Percentiles rank a stretch among this genome's conserved stretches.
Conservation (phyloP, 1,140 invertebrate genomes). For the Neuroterus valhalla region DNA sequence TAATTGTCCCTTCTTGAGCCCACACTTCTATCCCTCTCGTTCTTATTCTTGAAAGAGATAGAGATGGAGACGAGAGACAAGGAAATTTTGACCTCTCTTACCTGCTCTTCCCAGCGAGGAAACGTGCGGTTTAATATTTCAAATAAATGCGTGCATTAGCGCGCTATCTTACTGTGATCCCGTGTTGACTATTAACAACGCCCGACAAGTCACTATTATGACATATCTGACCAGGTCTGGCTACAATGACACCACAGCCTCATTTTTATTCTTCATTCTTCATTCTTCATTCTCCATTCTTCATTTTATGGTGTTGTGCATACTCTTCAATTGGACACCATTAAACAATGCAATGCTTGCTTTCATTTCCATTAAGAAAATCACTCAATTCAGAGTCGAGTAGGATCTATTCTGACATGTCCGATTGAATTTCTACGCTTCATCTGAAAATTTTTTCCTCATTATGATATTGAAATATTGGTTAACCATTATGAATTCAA, state of each 20-base stretch:
- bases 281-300: no score
- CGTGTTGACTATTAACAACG: slow-evolving; percentile 72
- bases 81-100: slow-evolving; percentile 40
- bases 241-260: slow-evolving; percentile 50
- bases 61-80: slow-evolving; percentile 28
- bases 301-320: no score
- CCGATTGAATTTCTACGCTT: no score
- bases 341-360: slow-evolving; percentile 49
- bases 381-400: slow-evolving; percentile 53
- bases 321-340: slow-evolving; percentile 47
- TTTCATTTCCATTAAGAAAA: neutral
- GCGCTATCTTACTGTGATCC: slow-evolving; percentile 70
- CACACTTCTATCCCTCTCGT: slow-evolving; percentile 38
- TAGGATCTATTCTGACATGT: no score
- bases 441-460: no score
- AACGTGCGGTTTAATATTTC: slow-evolving; percentile 70
- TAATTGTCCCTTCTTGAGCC: slow-evolving; percentile 63
- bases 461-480: no score
- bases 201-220: slow-evolving; percentile 67
- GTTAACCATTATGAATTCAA: no score
- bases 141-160: slow-evolving; percentile 73
- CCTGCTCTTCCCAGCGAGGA: no score
- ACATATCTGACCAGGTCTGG: slow-evolving; percentile 64
- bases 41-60: neutral
- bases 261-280: slow-evolving; percentile 9